These are phyloP conservation scores for Caenorhabditis macrosperma DNA, from an alignment of 2,888 invertebrate genomes.

Conservation along the genomic window DNA sequence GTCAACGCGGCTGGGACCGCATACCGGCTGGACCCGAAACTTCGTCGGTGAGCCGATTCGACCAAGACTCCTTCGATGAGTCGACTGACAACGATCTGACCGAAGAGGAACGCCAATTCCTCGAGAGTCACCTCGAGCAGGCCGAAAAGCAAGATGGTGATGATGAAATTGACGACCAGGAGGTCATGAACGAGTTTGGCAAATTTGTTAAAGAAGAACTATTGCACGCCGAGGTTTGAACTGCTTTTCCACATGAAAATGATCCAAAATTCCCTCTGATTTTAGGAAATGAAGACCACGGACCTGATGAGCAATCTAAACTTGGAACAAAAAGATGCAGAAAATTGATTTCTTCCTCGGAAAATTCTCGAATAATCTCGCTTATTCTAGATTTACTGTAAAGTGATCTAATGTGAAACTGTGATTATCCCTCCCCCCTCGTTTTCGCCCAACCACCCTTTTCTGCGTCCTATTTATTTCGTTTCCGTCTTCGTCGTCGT, in stretches of 20 bases:
- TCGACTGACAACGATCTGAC: conserved; percentile 53
- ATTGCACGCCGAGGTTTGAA: conserved; percentile 28
- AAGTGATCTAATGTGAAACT: background rate
- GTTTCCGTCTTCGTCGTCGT: too few relatives aligned
- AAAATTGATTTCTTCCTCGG: background rate
- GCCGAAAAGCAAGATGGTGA: conserved; percentile 40
- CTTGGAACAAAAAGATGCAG: background rate
- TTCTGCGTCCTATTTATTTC: too few relatives aligned
- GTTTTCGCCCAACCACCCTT: too few relatives aligned
- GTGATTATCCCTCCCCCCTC: too few relatives aligned
- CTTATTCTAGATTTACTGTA: background rate
- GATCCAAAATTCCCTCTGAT: background rate
- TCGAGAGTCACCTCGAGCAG: conserved; percentile 59
- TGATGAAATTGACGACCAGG: conserved; percentile 66
- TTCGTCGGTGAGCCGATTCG: background rate
- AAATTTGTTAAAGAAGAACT: conserved; percentile 63
- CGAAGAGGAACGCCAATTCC: conserved; percentile 57
- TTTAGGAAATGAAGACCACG: background rate
- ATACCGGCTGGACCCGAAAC: background rate
- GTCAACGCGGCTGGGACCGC: conserved; percentile 62
- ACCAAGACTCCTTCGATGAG: conserved; percentile 33
- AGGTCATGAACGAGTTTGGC: conserved; percentile 68
- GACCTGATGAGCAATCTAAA: background rate
- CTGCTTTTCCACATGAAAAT: background rate
- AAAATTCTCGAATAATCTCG: background rate